Base-by-base conservation (phyloP, 2,797 vertebrate genomes). In the Eidolon dupreanum region DNA sequence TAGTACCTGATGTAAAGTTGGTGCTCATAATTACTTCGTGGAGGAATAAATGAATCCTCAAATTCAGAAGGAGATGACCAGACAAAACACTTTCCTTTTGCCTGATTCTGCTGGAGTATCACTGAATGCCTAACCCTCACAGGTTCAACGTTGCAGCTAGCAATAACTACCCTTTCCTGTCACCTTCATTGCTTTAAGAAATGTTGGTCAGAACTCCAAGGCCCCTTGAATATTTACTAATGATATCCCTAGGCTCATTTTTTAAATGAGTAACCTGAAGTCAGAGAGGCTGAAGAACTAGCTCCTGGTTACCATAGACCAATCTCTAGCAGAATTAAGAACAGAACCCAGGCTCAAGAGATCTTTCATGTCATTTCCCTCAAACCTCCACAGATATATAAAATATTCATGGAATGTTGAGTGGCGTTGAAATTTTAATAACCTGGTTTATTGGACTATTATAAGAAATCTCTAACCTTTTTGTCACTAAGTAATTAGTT, bases 351-450 rank as follows among this genome's bases (percentile, higher is more conserved):
- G 88, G 68, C 93, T 97, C 88, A 71, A 90, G 51, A 65, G 49
- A 90, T 93, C 77, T 96, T 97, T 96, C 95, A 88, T 90, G 75
- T 82, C 73, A 63, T 86, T 88, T 68, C 61, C 89, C 55, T 85
- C 71, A 85, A 87, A 94, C 61, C 28, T 94, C 73, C 63, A 61
- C 77, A 96, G 79, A 92, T 93, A 94, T 3, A 97, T 84, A 92
- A 95, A 94, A 66, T 94, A 96, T 96, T 63, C n/a, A 46, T 96
- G 88, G 96, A 97, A 94, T 87, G 88, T 77, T 66, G 90, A 95
- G 79, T 79, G 89, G 63, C 83, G 97, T 36, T 33, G 81, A 96
- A 95, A 95, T 93, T 96, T 96, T 97, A 96, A 95, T 90, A 95
- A 94, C 90, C 16, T 81, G 92, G 81, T 82, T 96, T 97, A 92